These are phyloP conservation scores for Okapia johnstoni DNA, from an alignment of 2,113 vertebrate genomes.

Conservation along the genomic window DNA sequence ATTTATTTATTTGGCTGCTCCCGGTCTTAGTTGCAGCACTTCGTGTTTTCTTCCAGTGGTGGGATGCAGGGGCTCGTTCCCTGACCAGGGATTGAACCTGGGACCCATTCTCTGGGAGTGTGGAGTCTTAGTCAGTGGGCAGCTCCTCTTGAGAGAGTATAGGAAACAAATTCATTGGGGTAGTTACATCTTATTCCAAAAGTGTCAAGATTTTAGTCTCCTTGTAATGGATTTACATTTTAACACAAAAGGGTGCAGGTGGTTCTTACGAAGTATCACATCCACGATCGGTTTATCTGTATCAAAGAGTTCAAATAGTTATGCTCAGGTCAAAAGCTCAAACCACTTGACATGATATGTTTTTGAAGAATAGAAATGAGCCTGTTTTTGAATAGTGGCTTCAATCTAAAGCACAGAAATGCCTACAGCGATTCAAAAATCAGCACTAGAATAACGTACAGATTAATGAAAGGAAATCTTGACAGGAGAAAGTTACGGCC, in stretches of 20 bases:
- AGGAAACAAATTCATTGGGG: neutral
- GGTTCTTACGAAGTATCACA: neutral
- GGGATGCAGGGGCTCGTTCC: neutral
- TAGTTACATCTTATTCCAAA: neutral
- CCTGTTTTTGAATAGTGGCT: neutral
- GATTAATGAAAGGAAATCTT: neutral
- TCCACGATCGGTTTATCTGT: neutral
- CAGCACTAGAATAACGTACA: neutral
- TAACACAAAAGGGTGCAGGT: neutral
- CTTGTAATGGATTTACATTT: neutral
- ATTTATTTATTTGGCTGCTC: neutral
- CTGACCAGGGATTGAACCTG: neutral
- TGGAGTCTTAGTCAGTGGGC: neutral
- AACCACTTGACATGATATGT: neutral
- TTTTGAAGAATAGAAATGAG: neutral
- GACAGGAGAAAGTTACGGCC: neutral
- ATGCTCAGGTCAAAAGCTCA: constrained; percentile 16
- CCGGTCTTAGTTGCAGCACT: neutral
- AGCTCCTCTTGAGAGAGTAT: neutral
- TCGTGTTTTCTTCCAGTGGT: neutral
- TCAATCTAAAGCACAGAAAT: neutral
- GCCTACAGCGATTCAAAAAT: neutral
- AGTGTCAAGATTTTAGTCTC: neutral
- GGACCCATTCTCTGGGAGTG: neutral
- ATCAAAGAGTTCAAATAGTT: neutral